Percentiles rank a stretch among this genome's conserved stretches.
phyloP scores from a whole-genome alignment of 2,888 invertebrate genomes.

The Plagodis dolabraria region DNA sequence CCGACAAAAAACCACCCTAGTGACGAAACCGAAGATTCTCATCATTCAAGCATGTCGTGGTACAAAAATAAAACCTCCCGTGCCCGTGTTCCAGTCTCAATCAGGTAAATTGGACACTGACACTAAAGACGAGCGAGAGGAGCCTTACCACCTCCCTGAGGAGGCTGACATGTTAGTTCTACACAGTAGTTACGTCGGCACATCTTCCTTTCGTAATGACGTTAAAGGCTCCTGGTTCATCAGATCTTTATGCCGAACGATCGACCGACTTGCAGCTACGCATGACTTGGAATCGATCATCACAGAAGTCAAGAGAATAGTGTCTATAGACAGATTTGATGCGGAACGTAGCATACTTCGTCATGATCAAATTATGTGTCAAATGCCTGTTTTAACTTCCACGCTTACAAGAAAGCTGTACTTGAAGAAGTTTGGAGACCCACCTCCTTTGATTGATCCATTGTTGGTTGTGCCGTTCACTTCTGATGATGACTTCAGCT shows the following conservation, averaged over 20 bases:
- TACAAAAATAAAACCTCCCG: conserved; percentile 47
- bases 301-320: conserved; percentile 63
- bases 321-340: conserved; percentile 54
- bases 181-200: conserved; percentile 69
- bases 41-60: conserved; percentile 74
- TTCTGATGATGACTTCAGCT: not conserved
- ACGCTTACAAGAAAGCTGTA: conserved; percentile 65
- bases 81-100: conserved; percentile 38
- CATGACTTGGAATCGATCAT: conserved; percentile 66
- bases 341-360: not conserved
- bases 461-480: not conserved
- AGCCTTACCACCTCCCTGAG: conserved; percentile 67
- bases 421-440: conserved; percentile 50
- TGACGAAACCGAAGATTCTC: conserved; percentile 67
- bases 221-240: conserved; percentile 70
- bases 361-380: conserved; percentile 16
- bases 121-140: conserved; percentile 46
- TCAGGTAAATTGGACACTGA: conserved; percentile 53
- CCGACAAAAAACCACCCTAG: conserved; percentile 57
- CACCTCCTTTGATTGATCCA: conserved; percentile 4
- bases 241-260: conserved; percentile 65
- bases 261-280: conserved; percentile 48
- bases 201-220: conserved; percentile 46
- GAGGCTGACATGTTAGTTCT: conserved; percentile 68
- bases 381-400: conserved; percentile 31